phyloP scores from a whole-genome alignment of 2,888 invertebrate genomes.

The Celastrina argiolus region DNA sequence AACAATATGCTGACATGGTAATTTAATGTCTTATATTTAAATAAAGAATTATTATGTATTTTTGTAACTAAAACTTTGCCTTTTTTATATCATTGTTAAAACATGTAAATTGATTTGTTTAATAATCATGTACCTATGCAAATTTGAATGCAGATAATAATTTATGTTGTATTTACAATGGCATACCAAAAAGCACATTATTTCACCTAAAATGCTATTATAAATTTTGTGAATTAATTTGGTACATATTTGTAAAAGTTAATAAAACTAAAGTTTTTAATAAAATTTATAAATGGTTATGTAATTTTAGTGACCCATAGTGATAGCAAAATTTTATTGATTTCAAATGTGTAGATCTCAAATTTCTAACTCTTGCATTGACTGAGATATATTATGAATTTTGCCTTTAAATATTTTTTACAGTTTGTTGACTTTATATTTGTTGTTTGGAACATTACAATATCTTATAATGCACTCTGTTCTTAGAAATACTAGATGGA shows the following conservation, averaged over 20 bases:
- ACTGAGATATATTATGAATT: neutral
- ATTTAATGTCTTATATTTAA: too few species aligned
- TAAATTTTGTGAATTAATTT: neutral
- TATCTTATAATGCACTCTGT: neutral
- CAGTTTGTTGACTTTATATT: neutral
- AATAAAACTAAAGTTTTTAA: neutral
- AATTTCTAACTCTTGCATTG: neutral
- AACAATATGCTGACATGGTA: neutral
- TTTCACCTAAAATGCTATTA: neutral
- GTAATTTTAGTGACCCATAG: slow-evolving; percentile 8
- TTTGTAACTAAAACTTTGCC: too few species aligned
- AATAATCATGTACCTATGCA: too few species aligned
- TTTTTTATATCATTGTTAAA: too few species aligned
- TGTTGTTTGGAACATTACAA: neutral
- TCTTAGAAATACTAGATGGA: neutral
- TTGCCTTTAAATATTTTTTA: neutral
- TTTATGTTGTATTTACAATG: neutral
- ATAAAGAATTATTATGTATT: too few species aligned
- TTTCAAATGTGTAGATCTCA: slow-evolving; percentile 14
- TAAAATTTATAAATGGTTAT: slow-evolving; percentile 3
- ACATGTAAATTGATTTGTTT: too few species aligned
- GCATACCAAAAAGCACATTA: neutral
- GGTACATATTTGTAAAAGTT: neutral
- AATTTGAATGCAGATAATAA: too few species aligned
- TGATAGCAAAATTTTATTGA: neutral